Base-by-base conservation (phyloP, 1,140 invertebrate genomes). In the Cyrtorhinus lividipennis region DNA sequence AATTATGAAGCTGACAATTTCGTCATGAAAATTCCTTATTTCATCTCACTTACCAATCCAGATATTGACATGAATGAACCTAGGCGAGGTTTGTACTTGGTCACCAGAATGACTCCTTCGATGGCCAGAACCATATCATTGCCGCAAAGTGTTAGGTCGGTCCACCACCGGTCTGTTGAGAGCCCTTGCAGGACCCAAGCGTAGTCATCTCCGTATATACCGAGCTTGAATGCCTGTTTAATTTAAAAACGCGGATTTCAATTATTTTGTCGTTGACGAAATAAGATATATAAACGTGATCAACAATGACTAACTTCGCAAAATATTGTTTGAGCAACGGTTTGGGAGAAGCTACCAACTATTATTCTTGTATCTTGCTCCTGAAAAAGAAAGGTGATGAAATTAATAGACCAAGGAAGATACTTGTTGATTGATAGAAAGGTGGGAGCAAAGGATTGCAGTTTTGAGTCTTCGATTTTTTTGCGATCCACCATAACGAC, bases 281-380 rank as follows among this genome's bases (percentile, higher is more conserved):
- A 38, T 38, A 38, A 38, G 15, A 38, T n/a, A n/a, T n/a, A n/a
- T n/a, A n/a, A n/a, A n/a, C n/a, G n/a, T n/a, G n/a, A n/a, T n/a
- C n/a, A n/a, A n/a, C n/a, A n/a, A n/a, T n/a, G n/a, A 15, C 30
- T 38, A 76, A 88, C 87, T 81, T 91, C 84, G 73, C 90, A 94
- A 69, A 94, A 88, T 71, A 94, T 85, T 70, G 83, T 81, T 18
- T 84, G 83, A 46, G 89, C 88, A 71, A 90, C 78, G 65, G 81
- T 76, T 62, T 84, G 79, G 0, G 86, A 86, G 73, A 92, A 92
- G 71, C 86, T 90, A 23, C 84, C 89, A 48, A 94, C 85, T 65
- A 94, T 90, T 67, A 94, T 91, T 66, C 90, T 77, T 22, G 86
- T 86, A 71, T 92, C 90, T 65, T 84, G 74, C 66, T 88, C 83